Conservation (phyloP, 2,113 vertebrate species). For the Tachysurus vachellii region DNA sequence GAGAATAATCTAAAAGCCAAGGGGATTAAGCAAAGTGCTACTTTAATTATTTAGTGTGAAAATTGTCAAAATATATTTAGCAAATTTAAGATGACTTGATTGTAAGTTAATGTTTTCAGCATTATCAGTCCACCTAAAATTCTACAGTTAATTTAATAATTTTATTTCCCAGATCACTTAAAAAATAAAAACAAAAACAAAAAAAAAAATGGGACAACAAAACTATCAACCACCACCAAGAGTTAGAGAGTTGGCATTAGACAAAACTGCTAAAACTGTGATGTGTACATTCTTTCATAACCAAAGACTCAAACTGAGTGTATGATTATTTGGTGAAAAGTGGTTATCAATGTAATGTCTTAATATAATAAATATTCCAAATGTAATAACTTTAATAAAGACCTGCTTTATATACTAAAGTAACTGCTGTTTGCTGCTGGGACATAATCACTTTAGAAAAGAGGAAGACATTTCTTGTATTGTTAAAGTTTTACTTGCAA, state of each 20-base stretch:
- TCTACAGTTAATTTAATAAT: background rate
- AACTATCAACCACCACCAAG: background rate
- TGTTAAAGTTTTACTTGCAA: conserved; percentile 56
- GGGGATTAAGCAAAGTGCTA: background rate
- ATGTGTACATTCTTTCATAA: background rate
- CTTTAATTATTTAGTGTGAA: background rate
- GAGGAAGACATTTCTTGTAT: conserved; percentile 19
- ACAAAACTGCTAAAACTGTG: background rate
- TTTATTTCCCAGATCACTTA: background rate
- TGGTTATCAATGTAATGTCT: background rate
- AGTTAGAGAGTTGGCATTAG: background rate
- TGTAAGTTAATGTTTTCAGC: background rate
- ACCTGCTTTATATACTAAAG: background rate
- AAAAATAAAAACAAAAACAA: background rate
- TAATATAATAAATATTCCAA: background rate
- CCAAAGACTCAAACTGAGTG: background rate
- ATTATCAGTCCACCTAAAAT: background rate
- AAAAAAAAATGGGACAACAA: background rate
- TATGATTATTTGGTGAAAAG: background rate
- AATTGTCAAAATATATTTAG: background rate
- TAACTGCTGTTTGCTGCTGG: background rate
- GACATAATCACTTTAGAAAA: background rate
- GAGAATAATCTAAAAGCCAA: background rate
- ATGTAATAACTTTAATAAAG: background rate
- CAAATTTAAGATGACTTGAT: background rate